These are phyloP conservation scores for Hippocampus barbouri DNA, from an alignment of 2,113 vertebrate genomes.

Conservation along the genomic window DNA sequence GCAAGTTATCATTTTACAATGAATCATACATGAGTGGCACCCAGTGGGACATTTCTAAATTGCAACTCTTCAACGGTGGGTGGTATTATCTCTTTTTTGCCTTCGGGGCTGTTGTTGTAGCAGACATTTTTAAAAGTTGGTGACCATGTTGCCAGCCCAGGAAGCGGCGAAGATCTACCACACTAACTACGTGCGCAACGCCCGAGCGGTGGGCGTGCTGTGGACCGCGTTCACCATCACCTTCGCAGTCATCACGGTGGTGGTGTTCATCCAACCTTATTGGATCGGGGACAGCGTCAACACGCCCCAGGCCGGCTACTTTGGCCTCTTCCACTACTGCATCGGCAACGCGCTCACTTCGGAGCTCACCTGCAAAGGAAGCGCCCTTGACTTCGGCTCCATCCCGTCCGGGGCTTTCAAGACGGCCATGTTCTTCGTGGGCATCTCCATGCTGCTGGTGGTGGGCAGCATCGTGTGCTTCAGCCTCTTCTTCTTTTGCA, in stretches of 20 bases:
- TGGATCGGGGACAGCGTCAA: slow-evolving; percentile 97
- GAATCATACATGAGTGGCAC: slow-evolving; percentile 53
- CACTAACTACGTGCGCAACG: slow-evolving; percentile 93
- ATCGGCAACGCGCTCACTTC: slow-evolving; percentile 93
- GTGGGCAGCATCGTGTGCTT: slow-evolving; percentile 91
- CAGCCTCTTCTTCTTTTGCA: slow-evolving; percentile 96
- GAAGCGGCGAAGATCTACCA: slow-evolving; percentile 95
- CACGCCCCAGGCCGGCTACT: slow-evolving; percentile 95
- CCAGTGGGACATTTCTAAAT: not conserved
- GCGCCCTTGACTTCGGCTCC: slow-evolving; percentile 89
- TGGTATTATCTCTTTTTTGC: not conserved
- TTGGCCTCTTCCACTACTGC: slow-evolving; percentile 96
- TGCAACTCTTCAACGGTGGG: not conserved
- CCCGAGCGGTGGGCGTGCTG: slow-evolving; percentile 88
- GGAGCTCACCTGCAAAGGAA: slow-evolving; percentile 94
- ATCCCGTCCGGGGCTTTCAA: slow-evolving; percentile 97
- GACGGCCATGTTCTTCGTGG: slow-evolving; percentile 97
- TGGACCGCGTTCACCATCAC: slow-evolving; percentile 96
- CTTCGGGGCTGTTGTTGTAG: not conserved
- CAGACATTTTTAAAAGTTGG: not conserved
- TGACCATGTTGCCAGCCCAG: slow-evolving; percentile 83
- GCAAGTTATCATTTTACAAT: slow-evolving; percentile 54
- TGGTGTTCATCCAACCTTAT: slow-evolving; percentile 96
- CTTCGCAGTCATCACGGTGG: slow-evolving; percentile 90
- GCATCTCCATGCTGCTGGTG: slow-evolving; percentile 89